Evolutionary conservation across 1,140 invertebrate genomes (phyloP).

Genomic region (Drosophila carrolli): DNA sequence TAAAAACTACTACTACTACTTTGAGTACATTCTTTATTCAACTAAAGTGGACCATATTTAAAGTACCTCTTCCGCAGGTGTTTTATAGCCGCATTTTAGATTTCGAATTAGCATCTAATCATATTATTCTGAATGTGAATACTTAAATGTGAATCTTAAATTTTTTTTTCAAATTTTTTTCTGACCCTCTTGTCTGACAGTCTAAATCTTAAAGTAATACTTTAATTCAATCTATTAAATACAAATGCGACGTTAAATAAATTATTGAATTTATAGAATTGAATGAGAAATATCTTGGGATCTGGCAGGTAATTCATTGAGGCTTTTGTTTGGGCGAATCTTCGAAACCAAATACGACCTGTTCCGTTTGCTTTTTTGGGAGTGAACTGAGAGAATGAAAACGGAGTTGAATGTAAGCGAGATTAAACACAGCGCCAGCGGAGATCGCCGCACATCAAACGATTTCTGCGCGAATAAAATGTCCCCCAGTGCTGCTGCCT

Average conservation of each 20-base stretch:
- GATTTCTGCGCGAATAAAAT: constrained; percentile 80
- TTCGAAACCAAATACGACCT: constrained; percentile 26
- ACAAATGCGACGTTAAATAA: constrained; percentile 39
- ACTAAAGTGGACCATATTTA: too few species aligned
- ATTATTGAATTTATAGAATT: constrained; percentile 40
- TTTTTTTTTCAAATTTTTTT: not conserved
- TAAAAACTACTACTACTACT: too few species aligned
- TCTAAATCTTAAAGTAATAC: constrained; percentile 13
- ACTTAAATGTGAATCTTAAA: too few species aligned
- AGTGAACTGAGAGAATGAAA: constrained; percentile 42
- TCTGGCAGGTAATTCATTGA: constrained; percentile 38
- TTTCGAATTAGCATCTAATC: too few species aligned
- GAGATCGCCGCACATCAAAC: constrained; percentile 72
- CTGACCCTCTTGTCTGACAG: not conserved
- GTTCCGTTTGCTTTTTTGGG: constrained; percentile 35
- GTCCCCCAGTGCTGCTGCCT: constrained; percentile 70
- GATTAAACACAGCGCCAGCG: constrained; percentile 37
- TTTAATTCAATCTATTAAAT: constrained; percentile 28
- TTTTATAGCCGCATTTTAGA: too few species aligned
- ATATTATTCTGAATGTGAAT: too few species aligned
- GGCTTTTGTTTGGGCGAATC: constrained; percentile 28
- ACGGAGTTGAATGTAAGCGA: constrained; percentile 44
- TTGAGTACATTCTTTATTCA: too few species aligned
- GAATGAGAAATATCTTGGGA: constrained; percentile 31
- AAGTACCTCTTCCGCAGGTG: too few species aligned